Conservation (phyloP, 2,888 invertebrate genomes). For the Diarsia brunnea region DNA sequence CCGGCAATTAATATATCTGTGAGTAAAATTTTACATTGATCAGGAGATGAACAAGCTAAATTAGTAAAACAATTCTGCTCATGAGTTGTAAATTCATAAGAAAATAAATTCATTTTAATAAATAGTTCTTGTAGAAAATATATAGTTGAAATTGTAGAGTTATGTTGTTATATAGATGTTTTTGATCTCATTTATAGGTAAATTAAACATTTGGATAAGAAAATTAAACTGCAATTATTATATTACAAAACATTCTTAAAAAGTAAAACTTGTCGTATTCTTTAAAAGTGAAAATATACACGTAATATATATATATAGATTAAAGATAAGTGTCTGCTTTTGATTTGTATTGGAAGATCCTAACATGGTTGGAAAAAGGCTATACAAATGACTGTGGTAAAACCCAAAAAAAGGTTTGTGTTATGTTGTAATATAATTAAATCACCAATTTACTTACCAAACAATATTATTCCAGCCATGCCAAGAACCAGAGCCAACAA, state of each 20-base stretch:
- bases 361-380: no score
- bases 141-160: not conserved
- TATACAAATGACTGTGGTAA: not conserved
- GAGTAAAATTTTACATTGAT: slow-evolving; percentile 58
- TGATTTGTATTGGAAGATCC: not conserved
- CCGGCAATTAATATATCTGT: slow-evolving; percentile 85
- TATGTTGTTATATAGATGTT: not conserved
- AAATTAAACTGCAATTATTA: not conserved
- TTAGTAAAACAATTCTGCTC: not conserved
- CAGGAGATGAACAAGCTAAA: not conserved
- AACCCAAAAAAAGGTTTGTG: not conserved
- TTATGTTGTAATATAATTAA: not conserved
- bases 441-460: not conserved
- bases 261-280: no score
- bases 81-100: not conserved
- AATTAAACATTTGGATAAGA: not conserved
- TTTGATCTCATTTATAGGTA: not conserved
- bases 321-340: not conserved
- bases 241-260: not conserved
- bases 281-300: not conserved
- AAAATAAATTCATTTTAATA: no score
- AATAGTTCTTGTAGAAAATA: no score
- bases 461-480: slow-evolving; percentile 74
- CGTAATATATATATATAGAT: not conserved
- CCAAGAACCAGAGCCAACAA: slow-evolving; percentile 79